Evolutionary conservation across 2,888 invertebrate genomes (phyloP).

Genomic region (Steinernema carpocapsae): DNA sequence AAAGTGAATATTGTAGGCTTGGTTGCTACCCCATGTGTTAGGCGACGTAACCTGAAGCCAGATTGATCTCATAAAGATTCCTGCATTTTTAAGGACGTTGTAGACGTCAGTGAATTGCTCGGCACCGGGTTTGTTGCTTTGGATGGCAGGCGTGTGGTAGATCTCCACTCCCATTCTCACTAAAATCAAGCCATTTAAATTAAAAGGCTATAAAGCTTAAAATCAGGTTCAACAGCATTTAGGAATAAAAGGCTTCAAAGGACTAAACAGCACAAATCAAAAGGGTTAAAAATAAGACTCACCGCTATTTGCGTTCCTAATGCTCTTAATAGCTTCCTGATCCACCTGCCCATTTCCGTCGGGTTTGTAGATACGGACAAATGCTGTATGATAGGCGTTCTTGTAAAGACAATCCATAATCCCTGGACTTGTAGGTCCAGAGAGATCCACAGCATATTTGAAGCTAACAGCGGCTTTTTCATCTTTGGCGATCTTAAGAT

Average conservation of each 20-base stretch:
- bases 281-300: no score
- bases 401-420: conserved; percentile 32
- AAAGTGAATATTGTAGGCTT: conserved; percentile 48
- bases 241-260: neutral
- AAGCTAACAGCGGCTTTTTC: neutral
- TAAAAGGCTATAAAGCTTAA: no score
- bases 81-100: neutral
- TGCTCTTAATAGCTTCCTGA: conserved; percentile 20
- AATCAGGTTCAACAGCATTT: no score
- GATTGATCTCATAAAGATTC: conserved; percentile 41
- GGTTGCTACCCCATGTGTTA: conserved; percentile 50
- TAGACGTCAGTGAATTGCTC: neutral
- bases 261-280: no score
- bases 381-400: conserved; percentile 31
- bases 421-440: neutral
- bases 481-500: no score
- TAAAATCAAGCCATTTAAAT: no score
- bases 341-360: conserved; percentile 35
- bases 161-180: no score
- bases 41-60: conserved; percentile 58
- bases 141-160: no score
- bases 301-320: conserved; percentile 36
- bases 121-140: neutral
- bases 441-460: conserved; percentile 37
- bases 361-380: conserved; percentile 32